A percentile compares a stretch with the other conserved stretches of the same genome.
These are phyloP conservation scores for Phodopus roborovskii DNA, from an alignment of 2,113 vertebrate species.

Conservation along the genomic window DNA sequence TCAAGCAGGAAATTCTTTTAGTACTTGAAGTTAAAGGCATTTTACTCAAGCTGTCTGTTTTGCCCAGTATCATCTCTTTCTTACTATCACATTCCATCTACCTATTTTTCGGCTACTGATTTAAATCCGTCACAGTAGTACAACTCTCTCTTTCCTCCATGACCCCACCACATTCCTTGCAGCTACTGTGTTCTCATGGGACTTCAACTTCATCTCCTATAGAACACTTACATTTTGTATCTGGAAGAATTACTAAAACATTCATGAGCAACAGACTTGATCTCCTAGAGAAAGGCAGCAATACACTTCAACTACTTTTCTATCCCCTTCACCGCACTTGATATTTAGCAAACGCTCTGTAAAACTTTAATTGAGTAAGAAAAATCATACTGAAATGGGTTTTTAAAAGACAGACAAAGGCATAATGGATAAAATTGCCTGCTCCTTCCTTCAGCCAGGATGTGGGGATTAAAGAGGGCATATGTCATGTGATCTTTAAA, in stretches of 20 bases:
- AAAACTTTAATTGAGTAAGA: constrained; percentile 40
- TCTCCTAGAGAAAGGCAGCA: not conserved
- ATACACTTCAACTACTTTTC: not conserved
- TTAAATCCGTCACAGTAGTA: not conserved
- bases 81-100: fast-evolving
- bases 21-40: not conserved
- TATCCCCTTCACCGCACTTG: not conserved
- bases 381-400: constrained; percentile 32
- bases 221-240: not conserved
- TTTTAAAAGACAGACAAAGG: constrained; percentile 18
- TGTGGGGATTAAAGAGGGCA: constrained; percentile 42
- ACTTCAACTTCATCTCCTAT: not conserved
- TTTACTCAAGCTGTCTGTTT: not conserved
- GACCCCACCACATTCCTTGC: not conserved
- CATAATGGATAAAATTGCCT: constrained; percentile 24
- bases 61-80: not conserved
- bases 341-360: constrained; percentile 40
- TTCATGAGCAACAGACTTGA: not conserved
- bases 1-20: not conserved
- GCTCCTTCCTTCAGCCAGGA: not conserved
- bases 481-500: constrained; percentile 21
- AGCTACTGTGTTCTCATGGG: not conserved
- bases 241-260: not conserved
- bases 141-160: no score
- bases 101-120: not conserved